Conservation (phyloP, 1,140 invertebrate genomes). For the Frieseomelitta varia region DNA sequence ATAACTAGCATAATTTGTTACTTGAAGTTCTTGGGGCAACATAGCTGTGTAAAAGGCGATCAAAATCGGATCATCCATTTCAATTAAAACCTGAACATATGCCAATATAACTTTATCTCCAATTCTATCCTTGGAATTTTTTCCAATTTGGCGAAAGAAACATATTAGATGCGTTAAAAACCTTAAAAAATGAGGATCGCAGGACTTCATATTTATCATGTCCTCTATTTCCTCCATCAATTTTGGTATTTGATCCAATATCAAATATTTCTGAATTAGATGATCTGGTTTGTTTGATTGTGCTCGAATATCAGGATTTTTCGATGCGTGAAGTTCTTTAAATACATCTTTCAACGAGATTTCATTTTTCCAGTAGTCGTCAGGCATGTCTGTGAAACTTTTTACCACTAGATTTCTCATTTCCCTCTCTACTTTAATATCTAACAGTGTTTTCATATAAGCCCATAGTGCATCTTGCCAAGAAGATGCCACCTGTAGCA, state of each 20-base stretch:
- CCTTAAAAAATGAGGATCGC: slow-evolving; percentile 86
- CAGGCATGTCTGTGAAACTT: slow-evolving; percentile 85
- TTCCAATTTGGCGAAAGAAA: slow-evolving; percentile 90
- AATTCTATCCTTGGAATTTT: slow-evolving; percentile 85
- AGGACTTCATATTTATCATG: slow-evolving; percentile 72
- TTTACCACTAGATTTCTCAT: slow-evolving; percentile 83
- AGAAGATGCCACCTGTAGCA: slow-evolving; percentile 88
- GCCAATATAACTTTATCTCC: slow-evolving; percentile 89
- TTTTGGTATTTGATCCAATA: slow-evolving; percentile 87
- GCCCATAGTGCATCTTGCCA: slow-evolving; percentile 97
- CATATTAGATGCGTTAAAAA: slow-evolving; percentile 93
- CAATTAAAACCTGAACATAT: slow-evolving; percentile 88
- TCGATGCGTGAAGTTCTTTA: slow-evolving; percentile 84
- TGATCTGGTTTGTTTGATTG: slow-evolving; percentile 85
- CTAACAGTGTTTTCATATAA: slow-evolving; percentile 91
- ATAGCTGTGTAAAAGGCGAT: slow-evolving; percentile 93
- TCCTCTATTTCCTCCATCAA: slow-evolving; percentile 85
- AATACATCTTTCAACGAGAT: slow-evolving; percentile 89
- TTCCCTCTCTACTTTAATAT: slow-evolving; percentile 91
- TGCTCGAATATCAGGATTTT: slow-evolving; percentile 80
- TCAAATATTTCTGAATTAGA: slow-evolving; percentile 89
- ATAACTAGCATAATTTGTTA: slow-evolving; percentile 90
- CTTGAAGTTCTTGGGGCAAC: slow-evolving; percentile 87
- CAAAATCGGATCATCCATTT: slow-evolving; percentile 88
- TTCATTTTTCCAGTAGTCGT: slow-evolving; percentile 90